phyloP scores from a whole-genome alignment of 2,797 vertebrate genomes.

The Psittacula echo region DNA sequence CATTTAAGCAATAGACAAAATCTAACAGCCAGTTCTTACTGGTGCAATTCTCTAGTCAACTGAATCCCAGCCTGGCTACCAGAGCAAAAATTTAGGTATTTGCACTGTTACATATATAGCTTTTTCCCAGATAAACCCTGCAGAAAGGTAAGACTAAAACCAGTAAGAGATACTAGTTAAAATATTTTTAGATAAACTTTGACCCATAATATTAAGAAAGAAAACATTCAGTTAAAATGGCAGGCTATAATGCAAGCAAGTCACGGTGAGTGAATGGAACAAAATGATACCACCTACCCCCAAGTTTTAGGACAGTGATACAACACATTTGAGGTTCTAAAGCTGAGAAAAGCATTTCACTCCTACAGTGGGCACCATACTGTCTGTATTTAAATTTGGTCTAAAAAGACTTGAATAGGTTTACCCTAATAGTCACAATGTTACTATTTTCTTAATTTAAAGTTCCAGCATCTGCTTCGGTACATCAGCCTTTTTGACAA shows the following conservation, averaged over 20 bases:
- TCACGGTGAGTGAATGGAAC: not conserved
- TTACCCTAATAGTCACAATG: not conserved
- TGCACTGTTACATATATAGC: fast-evolving
- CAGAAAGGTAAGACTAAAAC: not conserved
- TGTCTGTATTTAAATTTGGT: not conserved
- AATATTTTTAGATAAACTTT: not conserved
- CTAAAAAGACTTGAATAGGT: not conserved
- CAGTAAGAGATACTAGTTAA: not conserved
- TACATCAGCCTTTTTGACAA: not conserved
- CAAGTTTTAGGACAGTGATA: not conserved
- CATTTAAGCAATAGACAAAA: not conserved
- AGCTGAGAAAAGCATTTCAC: not conserved
- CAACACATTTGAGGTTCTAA: not conserved
- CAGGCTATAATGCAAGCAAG: not conserved
- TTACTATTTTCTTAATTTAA: not conserved
- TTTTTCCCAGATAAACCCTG: not conserved
- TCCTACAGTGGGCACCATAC: fast-evolving
- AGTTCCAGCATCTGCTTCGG: fast-evolving
- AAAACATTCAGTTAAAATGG: not conserved
- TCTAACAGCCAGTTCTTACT: not conserved
- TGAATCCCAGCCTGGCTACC: not conserved
- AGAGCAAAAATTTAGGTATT: not conserved
- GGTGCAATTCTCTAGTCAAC: not conserved
- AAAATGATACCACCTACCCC: not conserved
- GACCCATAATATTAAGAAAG: not conserved